Evolutionary conservation across 2,797 vertebrate genomes (phyloP).

Genomic region (Epinephelus coioides): DNA sequence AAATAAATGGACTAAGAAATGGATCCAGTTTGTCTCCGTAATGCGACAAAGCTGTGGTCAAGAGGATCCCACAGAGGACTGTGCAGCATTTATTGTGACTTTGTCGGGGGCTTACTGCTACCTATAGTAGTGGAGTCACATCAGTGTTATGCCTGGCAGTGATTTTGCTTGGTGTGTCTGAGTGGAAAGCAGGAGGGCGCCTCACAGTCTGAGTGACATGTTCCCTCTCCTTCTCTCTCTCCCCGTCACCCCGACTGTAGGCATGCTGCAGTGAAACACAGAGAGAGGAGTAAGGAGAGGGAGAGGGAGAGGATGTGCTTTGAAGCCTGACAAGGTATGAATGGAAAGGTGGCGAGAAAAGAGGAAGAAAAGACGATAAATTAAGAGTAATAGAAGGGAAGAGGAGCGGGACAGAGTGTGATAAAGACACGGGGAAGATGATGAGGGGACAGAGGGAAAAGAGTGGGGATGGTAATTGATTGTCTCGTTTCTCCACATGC

Average conservation of each 20-base stretch:
- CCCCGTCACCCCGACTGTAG: slow-evolving; percentile 37
- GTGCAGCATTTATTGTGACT: slow-evolving; percentile 24
- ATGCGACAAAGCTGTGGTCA: slow-evolving; percentile 19
- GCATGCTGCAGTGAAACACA: slow-evolving; percentile 58
- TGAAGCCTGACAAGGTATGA: slow-evolving; percentile 41
- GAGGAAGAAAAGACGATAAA: slow-evolving; percentile 27
- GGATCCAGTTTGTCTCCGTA: background rate
- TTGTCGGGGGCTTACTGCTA: slow-evolving; percentile 24
- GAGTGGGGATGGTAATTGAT: slow-evolving; percentile 71
- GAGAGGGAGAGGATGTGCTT: slow-evolving; percentile 20
- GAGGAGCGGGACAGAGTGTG: slow-evolving; percentile 9
- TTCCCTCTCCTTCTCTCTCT: slow-evolving; percentile 15
- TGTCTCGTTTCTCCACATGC: slow-evolving; percentile 68
- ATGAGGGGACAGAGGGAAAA: slow-evolving; percentile 34
- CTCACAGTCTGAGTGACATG: slow-evolving; percentile 41
- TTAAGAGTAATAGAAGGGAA: slow-evolving; percentile 44
- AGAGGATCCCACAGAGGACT: slow-evolving; percentile 3
- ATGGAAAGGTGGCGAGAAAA: background rate
- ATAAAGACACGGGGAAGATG: slow-evolving; percentile 51
- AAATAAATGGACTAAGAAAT: slow-evolving; percentile 34
- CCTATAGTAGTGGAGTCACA: slow-evolving; percentile 33
- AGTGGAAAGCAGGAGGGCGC: slow-evolving; percentile 30
- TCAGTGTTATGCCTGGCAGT: slow-evolving; percentile 9
- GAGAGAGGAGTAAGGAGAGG: background rate
- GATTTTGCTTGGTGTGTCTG: slow-evolving; percentile 29